phyloP scores from a whole-genome alignment of 2,888 invertebrate genomes.

The Cryptosula pallasiana region DNA sequence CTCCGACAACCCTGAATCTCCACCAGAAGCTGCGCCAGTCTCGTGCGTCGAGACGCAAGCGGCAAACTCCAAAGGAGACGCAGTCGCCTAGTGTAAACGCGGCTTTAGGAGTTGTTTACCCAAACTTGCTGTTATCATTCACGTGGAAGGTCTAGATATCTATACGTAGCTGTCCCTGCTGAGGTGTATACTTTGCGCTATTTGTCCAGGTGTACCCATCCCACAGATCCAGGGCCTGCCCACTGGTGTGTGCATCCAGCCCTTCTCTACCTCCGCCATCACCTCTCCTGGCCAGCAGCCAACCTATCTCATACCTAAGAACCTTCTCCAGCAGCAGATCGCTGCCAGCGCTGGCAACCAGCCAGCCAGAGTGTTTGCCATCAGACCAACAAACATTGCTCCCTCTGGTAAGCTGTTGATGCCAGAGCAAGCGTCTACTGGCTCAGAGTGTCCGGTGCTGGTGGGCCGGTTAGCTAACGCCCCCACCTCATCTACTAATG shows the following conservation, averaged over 20 bases:
- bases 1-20: no score
- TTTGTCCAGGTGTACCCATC: neutral
- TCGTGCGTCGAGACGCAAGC: no score
- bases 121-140: no score
- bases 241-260: neutral
- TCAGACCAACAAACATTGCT: constrained; percentile 9
- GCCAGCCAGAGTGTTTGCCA: constrained; percentile 6
- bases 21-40: no score
- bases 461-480: neutral
- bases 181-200: no score
- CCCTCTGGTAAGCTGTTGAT: neutral
- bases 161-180: no score
- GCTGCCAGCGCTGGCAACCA: constrained; percentile 21
- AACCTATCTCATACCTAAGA: constrained; percentile 15
- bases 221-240: neutral
- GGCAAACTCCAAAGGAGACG: no score
- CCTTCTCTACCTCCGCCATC: neutral
- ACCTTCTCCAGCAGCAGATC: constrained; percentile 17
- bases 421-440: neutral
- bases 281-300: neutral
- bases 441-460: neutral
- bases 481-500: no score
- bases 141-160: no score
- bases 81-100: no score
- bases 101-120: no score